These are phyloP conservation scores for Anthonomus grandis DNA, from an alignment of 1,140 invertebrate species.

Conservation along the genomic window DNA sequence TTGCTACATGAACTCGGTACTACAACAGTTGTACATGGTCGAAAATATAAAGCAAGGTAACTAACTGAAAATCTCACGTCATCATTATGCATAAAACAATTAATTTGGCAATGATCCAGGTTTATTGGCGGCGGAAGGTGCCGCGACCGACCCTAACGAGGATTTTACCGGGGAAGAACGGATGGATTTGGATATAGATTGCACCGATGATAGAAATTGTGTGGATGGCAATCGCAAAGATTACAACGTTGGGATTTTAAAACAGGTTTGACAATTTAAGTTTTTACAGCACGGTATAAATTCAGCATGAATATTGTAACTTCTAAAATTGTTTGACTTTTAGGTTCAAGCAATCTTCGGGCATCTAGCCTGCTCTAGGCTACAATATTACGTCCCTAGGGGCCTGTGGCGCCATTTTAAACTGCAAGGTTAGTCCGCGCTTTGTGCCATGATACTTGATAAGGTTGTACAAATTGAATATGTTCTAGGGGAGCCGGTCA, in stretches of 20 bases:
- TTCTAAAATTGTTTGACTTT: background rate
- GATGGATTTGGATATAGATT: slow-evolving; percentile 38
- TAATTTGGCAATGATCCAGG: too few species aligned
- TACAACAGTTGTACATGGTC: slow-evolving; percentile 97
- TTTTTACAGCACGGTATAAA: background rate
- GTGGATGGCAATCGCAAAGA: slow-evolving; percentile 66
- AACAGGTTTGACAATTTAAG: slow-evolving; percentile 64
- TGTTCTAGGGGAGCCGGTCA: slow-evolving; percentile 87
- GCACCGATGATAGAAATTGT: slow-evolving; percentile 53
- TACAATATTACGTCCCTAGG: slow-evolving; percentile 95
- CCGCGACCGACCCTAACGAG: slow-evolving; percentile 83
- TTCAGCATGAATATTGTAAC: background rate
- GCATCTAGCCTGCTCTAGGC: slow-evolving; percentile 90
- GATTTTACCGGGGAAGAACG: slow-evolving; percentile 84
- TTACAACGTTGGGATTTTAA: slow-evolving; percentile 93
- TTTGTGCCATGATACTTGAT: slow-evolving; percentile 5
- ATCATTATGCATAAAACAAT: too few species aligned
- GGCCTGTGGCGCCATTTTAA: slow-evolving; percentile 98
- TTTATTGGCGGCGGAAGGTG: slow-evolving; percentile 76
- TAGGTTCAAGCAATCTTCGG: slow-evolving; percentile 94
- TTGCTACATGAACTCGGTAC: slow-evolving; percentile 99
- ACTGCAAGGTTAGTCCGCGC: slow-evolving; percentile 49
- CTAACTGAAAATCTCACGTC: too few species aligned
- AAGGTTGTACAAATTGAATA: slow-evolving; percentile 17
- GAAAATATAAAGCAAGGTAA: slow-evolving; percentile 79